Evolutionary conservation across 2,797 vertebrate genomes (phyloP).

Genomic region (Anguilla pacifica): DNA sequence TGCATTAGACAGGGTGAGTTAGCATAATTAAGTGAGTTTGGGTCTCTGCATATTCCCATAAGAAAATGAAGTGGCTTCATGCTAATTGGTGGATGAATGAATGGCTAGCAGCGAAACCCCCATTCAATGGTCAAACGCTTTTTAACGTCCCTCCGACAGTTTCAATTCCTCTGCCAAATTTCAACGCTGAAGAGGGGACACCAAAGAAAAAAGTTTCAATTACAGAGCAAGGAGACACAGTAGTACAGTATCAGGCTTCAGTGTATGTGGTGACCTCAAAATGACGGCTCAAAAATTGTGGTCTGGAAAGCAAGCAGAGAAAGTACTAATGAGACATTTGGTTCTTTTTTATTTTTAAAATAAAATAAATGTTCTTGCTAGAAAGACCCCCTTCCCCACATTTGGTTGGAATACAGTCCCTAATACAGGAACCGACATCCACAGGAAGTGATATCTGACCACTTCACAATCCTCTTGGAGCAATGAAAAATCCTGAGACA

Average conservation of each 20-base stretch:
- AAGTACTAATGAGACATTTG: neutral
- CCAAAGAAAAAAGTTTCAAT: constrained; percentile 1
- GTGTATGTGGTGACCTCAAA: neutral
- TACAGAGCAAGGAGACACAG: neutral
- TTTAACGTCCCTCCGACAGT: neutral
- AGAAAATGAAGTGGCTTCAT: constrained; percentile 16
- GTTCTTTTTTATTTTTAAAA: neutral
- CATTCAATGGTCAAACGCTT: neutral
- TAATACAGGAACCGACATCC: neutral
- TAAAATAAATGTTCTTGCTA: neutral
- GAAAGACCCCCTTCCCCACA: neutral
- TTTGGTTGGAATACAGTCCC: neutral
- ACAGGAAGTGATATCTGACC: neutral
- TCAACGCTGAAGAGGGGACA: neutral
- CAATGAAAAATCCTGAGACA: neutral
- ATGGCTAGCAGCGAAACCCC: neutral
- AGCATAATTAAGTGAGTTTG: neutral
- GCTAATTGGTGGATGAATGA: neutral
- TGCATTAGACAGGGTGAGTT: neutral
- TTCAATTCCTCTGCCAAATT: constrained; percentile 2
- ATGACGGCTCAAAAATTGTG: neutral
- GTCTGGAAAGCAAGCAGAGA: neutral
- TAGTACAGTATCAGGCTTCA: no score
- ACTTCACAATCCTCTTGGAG: neutral
- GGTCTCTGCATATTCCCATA: constrained; percentile 3